Evolutionary conservation across 1,140 invertebrate genomes (phyloP), one percentile per base, ranked within the genome.

Genomic region (Nomia melanderi): DNA sequence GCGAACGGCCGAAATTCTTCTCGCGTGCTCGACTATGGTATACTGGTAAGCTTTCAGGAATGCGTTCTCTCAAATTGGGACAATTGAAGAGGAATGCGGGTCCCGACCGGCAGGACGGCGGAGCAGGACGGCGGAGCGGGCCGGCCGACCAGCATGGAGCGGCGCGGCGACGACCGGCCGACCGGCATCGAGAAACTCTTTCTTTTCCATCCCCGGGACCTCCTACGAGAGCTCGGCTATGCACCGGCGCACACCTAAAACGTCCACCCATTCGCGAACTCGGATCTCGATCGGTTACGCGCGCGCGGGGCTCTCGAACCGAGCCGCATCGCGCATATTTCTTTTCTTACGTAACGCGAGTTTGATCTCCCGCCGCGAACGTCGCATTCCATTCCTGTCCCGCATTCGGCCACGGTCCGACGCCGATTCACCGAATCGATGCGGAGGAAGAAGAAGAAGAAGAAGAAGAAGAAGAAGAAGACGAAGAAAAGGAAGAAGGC

Each of bases 1-100:
- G 33, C 7, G 29, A 14, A 29, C 33, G 57, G 20, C 20, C 1
- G 44, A 5, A 50, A 17, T 7, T n/a, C 20, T 17, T 50, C 47
- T 25, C 50, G 57, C 62, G 39, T 67, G 31, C 50, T 39, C 29
- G 12, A 33, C 57, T 54, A 50, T 73, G 36, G 69, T 77, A 47
- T 41, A 39, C 20, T 29, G 39, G 62, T 77, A 83, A 83, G 70
- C 77, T 79, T 76, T 79, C 71, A 77, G 82, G 83, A 88, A 89
- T 88, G 87, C 80, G 85, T 83, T 83, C 80, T 81, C 83, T 86
- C 84, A 86, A 87, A 88, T 90, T 84, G 70, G 86, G 76, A 81
- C 88, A 90, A 90, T 89, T 86, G 84, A 77, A 77, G 81, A 77
- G 89, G 88, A 90, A 90, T 90, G 88, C 84, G 87, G 83, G 87